Evolutionary conservation across 2,797 vertebrate genomes (phyloP), one percentile per base, ranked within the genome.

Genomic region (Brachyalestes nurse): DNA sequence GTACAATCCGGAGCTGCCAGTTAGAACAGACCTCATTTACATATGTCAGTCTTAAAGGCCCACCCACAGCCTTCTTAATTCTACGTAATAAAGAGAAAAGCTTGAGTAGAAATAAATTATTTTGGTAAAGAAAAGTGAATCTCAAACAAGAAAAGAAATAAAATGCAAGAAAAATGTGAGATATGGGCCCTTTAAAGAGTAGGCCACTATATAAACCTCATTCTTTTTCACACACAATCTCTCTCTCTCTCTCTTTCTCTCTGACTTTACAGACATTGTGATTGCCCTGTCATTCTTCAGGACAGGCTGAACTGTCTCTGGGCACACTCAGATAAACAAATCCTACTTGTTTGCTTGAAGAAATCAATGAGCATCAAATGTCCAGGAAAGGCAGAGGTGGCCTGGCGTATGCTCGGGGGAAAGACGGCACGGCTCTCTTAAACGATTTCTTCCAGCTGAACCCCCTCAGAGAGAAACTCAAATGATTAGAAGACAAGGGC

Each of bases 401-500:
- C 67, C 65, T 60, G 25, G 49, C 75, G 72, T 61, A 65, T 72
- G 57, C 76, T 77, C 51, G 28, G 85, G 89, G 84, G 89, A 90
- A 90, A 91, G 53, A 23, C 58, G 49, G 82, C 90, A 89, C 91
- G 88, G 89, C 88, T 91, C 90, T 88, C 85, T 91, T 91, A 92
- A 94, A 93, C 65, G 88, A 92, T 93, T 93, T 93, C 85, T 94
- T 94, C 90, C 86, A 84, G 88, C 51, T 92, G 90, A 93, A 89
- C 87, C 93, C 83, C 86, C 88, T 86, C 85, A 84, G 49, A 47
- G 61, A 75, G 75, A 77, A 75, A 61, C 77, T 77, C 81, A 12
- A 47, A 73, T 75, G 77, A 76, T 40, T 80, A 72, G 9, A 62
- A 84, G 16, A 79, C 61, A 77, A 57, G 55, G 71, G 67, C 38